phyloP scores from a whole-genome alignment of 2,888 invertebrate genomes.

The Stenotaenia linearis region DNA sequence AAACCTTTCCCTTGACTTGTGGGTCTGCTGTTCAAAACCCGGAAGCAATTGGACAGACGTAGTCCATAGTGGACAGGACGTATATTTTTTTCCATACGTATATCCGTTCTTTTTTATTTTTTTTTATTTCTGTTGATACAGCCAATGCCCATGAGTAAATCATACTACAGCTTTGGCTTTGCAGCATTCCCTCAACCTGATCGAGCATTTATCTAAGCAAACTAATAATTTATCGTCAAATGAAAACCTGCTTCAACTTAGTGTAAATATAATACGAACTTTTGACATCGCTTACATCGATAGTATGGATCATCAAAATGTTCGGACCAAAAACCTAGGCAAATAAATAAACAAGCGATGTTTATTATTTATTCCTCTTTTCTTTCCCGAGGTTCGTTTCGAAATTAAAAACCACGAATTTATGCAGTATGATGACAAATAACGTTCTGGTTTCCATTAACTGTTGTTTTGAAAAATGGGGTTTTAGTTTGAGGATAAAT shows the following conservation, averaged over 20 bases:
- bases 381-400: not conserved
- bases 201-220: conserved; percentile 22
- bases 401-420: not conserved
- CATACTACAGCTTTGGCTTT: not conserved
- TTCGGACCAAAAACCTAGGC: not conserved
- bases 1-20: conserved; percentile 9
- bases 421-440: too few species aligned
- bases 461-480: too few species aligned
- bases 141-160: conserved; percentile 12
- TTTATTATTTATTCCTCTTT: not conserved
- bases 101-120: not conserved
- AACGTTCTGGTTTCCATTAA: too few species aligned
- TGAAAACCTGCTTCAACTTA: conserved; percentile 6
- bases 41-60: conserved; percentile 1
- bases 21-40: conserved; percentile 9
- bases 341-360: not conserved
- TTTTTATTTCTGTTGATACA: not conserved
- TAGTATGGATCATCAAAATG: not conserved
- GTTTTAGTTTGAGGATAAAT: too few species aligned
- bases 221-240: conserved; percentile 26
- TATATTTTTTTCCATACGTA: not conserved
- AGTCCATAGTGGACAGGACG: not conserved
- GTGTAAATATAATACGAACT: conserved; percentile 5
- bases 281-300: conserved; percentile 11
- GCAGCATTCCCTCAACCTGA: conserved; percentile 10